Evolutionary conservation across 2,113 vertebrate genomes (phyloP).

Genomic region (Hippolais icterina): DNA sequence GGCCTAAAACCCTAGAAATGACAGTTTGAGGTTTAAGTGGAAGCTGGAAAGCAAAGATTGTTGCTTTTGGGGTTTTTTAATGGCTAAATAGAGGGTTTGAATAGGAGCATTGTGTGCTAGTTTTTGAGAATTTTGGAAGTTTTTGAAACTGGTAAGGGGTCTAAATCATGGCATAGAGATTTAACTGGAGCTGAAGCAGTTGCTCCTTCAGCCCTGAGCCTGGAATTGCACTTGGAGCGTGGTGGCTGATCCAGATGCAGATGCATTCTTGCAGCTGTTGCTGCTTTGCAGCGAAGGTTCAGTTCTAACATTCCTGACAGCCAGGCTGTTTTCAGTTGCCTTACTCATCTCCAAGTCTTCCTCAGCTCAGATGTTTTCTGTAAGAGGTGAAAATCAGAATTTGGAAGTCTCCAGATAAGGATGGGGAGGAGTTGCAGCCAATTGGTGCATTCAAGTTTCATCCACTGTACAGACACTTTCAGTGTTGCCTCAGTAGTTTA

Average conservation of each 20-base stretch:
- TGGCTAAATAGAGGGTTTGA: neutral
- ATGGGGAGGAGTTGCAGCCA: neutral
- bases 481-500: neutral
- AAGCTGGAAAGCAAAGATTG: neutral
- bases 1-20: neutral
- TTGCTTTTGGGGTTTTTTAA: neutral
- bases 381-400: neutral
- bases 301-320: neutral
- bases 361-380: neutral
- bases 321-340: neutral
- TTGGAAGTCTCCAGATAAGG: neutral
- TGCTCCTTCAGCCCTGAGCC: neutral
- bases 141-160: neutral
- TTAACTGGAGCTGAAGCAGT: neutral
- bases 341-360: conserved; percentile 33
- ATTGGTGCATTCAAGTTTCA: neutral
- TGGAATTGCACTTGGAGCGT: neutral
- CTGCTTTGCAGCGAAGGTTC: neutral
- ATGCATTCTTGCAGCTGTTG: conserved; percentile 4
- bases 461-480: neutral
- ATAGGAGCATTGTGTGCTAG: neutral
- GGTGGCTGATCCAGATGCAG: neutral
- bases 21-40: neutral
- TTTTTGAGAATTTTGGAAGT: neutral
- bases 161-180: neutral